phyloP scores from a whole-genome alignment of 1,140 invertebrate genomes.

The Cepaea nemoralis region DNA sequence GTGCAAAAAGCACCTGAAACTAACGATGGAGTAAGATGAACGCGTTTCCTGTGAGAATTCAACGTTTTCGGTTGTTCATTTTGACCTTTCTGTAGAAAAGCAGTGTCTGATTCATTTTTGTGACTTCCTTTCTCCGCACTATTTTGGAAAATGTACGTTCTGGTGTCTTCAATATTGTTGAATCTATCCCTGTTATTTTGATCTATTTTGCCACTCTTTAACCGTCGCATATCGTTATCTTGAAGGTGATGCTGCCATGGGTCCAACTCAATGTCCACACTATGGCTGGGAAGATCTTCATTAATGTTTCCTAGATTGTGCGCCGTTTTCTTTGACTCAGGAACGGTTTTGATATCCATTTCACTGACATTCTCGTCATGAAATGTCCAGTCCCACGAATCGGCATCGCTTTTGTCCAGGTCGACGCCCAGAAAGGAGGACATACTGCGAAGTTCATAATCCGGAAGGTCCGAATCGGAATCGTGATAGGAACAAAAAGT shows the following conservation, averaged over 20 bases:
- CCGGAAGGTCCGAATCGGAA: background rate
- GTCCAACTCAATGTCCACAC: background rate
- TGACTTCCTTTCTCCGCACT: too few species aligned
- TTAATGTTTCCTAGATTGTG: background rate
- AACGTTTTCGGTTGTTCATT: too few species aligned
- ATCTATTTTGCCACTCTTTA: background rate
- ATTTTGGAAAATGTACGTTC: too few species aligned
- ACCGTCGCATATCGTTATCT: background rate
- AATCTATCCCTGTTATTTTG: too few species aligned
- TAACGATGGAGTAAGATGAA: too few species aligned
- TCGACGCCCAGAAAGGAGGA: background rate
- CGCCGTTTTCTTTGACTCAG: too few species aligned
- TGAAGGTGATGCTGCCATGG: background rate
- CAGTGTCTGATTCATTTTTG: too few species aligned
- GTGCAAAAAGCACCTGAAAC: too few species aligned
- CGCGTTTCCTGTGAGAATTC: too few species aligned
- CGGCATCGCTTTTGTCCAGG: conserved; percentile 3
- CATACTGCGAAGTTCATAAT: background rate
- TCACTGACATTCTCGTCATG: conserved; percentile 11
- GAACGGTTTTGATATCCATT: background rate
- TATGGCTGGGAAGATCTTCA: background rate
- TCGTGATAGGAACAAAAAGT: background rate
- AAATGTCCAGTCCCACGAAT: conserved; percentile 28
- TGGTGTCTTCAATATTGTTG: too few species aligned
- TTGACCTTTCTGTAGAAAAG: too few species aligned